These are phyloP conservation scores for Littorina saxatilis DNA, from an alignment of 1,140 invertebrate species.

Conservation along the genomic window DNA sequence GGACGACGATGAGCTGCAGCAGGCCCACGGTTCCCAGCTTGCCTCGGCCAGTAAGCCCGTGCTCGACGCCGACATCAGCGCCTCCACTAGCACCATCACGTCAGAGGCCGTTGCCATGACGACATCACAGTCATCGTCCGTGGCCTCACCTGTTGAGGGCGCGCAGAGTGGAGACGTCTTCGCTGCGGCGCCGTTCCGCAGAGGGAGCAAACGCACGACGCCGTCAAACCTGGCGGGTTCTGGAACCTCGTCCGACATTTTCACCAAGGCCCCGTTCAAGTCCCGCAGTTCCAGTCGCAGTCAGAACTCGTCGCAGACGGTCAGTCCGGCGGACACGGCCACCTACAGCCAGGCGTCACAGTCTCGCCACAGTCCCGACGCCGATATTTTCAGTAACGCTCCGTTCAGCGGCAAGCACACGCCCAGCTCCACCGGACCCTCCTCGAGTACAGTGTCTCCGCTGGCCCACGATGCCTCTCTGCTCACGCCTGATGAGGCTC, in stretches of 20 bases:
- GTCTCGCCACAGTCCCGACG: constrained; percentile 23
- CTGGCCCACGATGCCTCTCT: constrained; percentile 49
- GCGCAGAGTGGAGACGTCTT: constrained; percentile 67
- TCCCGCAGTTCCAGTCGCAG: constrained; percentile 36
- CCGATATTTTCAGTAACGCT: constrained; percentile 85
- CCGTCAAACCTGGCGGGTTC: constrained; percentile 49
- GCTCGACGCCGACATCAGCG: constrained; percentile 41
- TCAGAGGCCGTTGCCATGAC: constrained; percentile 19
- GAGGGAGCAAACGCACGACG: constrained; percentile 59
- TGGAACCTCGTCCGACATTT: constrained; percentile 54
- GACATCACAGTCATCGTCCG: constrained; percentile 36
- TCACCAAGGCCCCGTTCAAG: constrained; percentile 64
- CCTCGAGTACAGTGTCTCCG: constrained; percentile 54
- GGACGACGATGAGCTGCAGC: constrained; percentile 86
- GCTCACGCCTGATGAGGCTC: constrained; percentile 51
- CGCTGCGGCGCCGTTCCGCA: constrained; percentile 73
- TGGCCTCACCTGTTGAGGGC: constrained; percentile 41
- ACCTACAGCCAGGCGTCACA: constrained; percentile 30
- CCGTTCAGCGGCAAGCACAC: constrained; percentile 79
- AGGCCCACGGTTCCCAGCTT: constrained; percentile 73
- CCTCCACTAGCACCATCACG: constrained; percentile 33
- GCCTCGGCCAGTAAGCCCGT: constrained; percentile 47
- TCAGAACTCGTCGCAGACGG: constrained; percentile 36
- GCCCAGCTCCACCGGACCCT: constrained; percentile 72
- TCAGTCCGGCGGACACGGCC: constrained; percentile 32